phyloP scores from a whole-genome alignment of 1,140 invertebrate species.

The Pseudomyrmex cubaensis region DNA sequence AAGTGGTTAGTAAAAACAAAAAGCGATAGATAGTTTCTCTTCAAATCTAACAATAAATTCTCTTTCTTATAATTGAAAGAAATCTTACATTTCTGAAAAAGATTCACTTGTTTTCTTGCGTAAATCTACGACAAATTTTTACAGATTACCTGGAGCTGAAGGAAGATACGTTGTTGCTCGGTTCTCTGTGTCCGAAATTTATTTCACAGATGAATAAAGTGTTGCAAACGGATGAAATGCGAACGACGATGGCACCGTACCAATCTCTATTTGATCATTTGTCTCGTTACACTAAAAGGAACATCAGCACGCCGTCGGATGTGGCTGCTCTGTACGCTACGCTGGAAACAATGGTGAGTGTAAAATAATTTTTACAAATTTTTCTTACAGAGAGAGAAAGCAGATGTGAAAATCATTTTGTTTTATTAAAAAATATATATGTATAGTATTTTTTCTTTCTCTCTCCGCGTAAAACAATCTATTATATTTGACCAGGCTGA shows the following conservation, averaged over 20 bases:
- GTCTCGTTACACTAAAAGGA: conserved; percentile 64
- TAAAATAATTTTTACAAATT: neutral
- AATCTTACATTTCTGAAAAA: neutral
- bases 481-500: conserved; percentile 68
- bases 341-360: conserved; percentile 77
- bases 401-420: neutral
- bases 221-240: conserved; percentile 21
- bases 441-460: neutral
- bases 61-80: too few relatives aligned
- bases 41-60: too few relatives aligned
- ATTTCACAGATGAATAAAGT: conserved; percentile 55
- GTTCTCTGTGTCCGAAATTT: conserved; percentile 78
- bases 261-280: conserved; percentile 69
- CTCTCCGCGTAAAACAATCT: neutral
- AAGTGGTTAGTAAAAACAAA: conserved; percentile 38
- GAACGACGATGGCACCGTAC: conserved; percentile 31
- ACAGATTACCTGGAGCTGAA: conserved; percentile 72
- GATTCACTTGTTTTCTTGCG: neutral
- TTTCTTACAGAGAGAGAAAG: neutral
- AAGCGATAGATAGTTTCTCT: too few relatives aligned
- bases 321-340: conserved; percentile 72
- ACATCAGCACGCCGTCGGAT: conserved; percentile 70
- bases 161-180: conserved; percentile 77
- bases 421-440: neutral
- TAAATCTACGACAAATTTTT: conserved; percentile 17